phyloP scores from a whole-genome alignment of 2,888 invertebrate genomes.

The Plemyria rubiginata region DNA sequence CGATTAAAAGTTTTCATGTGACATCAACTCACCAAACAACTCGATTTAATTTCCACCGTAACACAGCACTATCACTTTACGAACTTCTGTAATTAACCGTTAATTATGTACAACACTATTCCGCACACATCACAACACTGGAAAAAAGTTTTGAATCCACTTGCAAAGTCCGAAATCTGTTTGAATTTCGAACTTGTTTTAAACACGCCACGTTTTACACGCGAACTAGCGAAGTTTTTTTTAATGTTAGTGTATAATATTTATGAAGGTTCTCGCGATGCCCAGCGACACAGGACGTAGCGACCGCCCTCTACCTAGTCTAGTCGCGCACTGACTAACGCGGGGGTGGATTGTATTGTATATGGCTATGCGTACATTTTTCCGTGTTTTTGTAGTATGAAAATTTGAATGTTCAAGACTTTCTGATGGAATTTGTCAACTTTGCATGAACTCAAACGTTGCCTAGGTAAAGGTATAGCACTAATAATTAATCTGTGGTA shows the following conservation, averaged over 20 bases:
- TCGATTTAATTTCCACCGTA: slow-evolving; percentile 27
- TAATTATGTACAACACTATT: slow-evolving; percentile 37
- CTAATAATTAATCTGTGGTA: too few relatives aligned
- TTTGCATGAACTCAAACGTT: too few relatives aligned
- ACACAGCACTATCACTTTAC: slow-evolving; percentile 35
- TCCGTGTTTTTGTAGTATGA: slow-evolving; percentile 24
- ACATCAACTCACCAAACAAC: slow-evolving; percentile 29
- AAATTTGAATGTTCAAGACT: slow-evolving; percentile 13
- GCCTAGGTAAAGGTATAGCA: too few relatives aligned
- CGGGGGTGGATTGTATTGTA: slow-evolving; percentile 25
- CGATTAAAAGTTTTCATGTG: slow-evolving; percentile 17
- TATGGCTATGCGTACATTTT: slow-evolving; percentile 31
- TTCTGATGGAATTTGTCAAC: too few relatives aligned
- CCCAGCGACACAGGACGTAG: slow-evolving; percentile 9
- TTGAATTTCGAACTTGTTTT: slow-evolving; percentile 31
- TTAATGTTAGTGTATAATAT: slow-evolving; percentile 30
- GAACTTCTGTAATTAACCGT: slow-evolving; percentile 34
- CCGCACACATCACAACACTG: slow-evolving; percentile 33
- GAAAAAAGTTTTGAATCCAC: slow-evolving; percentile 30
- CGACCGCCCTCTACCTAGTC: slow-evolving; percentile 29
- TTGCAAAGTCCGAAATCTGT: slow-evolving; percentile 14
- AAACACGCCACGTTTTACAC: slow-evolving; percentile 32
- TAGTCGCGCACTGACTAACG: slow-evolving; percentile 29
- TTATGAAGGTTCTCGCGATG: slow-evolving; percentile 26
- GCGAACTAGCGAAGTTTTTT: slow-evolving; percentile 32